Evolutionary conservation across 2,113 vertebrate species (phyloP), one percentile per base, ranked within the genome.

Genomic region (Hemicordylus capensis): DNA sequence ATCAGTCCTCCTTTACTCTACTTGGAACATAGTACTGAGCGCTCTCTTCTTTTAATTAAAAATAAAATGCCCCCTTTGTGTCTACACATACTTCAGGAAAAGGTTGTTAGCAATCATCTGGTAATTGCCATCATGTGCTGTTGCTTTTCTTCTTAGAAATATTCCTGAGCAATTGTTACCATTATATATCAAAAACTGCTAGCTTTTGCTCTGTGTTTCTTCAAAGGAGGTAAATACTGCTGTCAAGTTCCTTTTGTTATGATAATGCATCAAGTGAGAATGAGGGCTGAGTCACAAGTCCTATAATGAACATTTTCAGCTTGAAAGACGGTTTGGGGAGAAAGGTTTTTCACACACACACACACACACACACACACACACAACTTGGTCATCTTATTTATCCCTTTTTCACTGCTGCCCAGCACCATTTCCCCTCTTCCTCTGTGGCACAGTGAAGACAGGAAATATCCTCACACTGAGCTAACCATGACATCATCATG

Each of bases 201-300:
- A 75, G 39, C 0, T n/a, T 76, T 82, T 8, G 3, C 20, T 22
- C 0, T 0, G 9, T 0, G 0, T 11, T n/a, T 58, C 69, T 28
- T 26, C 54, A 48, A 83, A 82, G 14, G 42, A 0, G 2, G 51
- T 56, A 14, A 66, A 44, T 46, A 19, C 14, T 51, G 66, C 59
- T 85, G 77, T n/a, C 79, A 85, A 51, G 39, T 39, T 72, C 84
- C 56, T 8, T 10, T 42, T 61, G 39, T 26, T 84, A 46, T 89
- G 83, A 80, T 87, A 92, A 91, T 90, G 88, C 88, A 88, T 92
- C 89, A 90, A 91, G 88, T 91, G 80, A 91, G 72, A 93, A 86
- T 87, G 88, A 42, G 51, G 15, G 34, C 34, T 20, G 4, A 58
- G 51, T 2, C 69, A 83, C 61, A 17, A 24, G 11, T 46, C 61